These are phyloP conservation scores for Chrysemys picta DNA, from an alignment of 2,113 vertebrate species.

Conservation along the genomic window DNA sequence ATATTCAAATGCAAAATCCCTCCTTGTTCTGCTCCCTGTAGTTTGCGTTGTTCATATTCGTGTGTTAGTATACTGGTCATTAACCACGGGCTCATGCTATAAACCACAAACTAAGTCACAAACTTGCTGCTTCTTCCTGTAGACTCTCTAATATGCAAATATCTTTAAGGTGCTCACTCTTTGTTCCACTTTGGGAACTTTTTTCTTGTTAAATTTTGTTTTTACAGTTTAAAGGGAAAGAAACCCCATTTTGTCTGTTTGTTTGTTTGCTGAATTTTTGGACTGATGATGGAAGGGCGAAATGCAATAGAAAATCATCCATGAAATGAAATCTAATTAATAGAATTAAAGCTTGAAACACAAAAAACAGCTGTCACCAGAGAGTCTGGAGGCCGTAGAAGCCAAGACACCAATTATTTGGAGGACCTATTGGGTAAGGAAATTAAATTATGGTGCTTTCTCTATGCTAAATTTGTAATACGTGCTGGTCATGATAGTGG, in stretches of 20 bases:
- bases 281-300: neutral
- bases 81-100: neutral
- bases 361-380: neutral
- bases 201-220: neutral
- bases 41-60: neutral
- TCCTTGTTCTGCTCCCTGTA: neutral
- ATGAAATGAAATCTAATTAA: neutral
- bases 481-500: rapidly evolving
- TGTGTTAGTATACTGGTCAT: neutral
- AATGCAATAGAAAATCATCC: rapidly evolving
- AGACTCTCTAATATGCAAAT: neutral
- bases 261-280: neutral
- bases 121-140: neutral
- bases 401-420: neutral
- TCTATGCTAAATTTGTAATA: neutral
- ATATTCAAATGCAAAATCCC: neutral
- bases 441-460: neutral
- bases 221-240: neutral
- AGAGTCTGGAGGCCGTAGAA: neutral
- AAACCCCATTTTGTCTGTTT: rapidly evolving
- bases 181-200: neutral
- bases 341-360: neutral
- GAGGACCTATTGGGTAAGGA: neutral
- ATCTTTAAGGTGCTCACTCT: neutral
- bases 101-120: neutral